Evolutionary conservation across 2,797 vertebrate species (phyloP).

Genomic region (Hyperoplus lanceolatus): DNA sequence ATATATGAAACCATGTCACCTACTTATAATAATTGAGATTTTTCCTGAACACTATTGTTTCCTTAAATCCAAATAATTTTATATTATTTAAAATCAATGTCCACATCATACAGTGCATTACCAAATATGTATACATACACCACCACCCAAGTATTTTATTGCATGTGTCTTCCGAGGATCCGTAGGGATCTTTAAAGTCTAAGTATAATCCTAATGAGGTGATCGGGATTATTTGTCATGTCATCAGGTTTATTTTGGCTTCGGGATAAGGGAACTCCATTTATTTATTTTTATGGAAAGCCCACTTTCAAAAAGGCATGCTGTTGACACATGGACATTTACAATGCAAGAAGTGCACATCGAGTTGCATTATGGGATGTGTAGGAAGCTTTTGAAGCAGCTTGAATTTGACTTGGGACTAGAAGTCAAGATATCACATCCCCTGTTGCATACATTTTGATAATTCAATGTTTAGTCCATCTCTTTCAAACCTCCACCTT

Average conservation of each 20-base stretch:
- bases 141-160: neutral
- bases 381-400: neutral
- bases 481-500: neutral
- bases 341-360: neutral
- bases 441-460: neutral
- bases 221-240: neutral
- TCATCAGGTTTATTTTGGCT: constrained; percentile 5
- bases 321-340: neutral
- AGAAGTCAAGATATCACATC: neutral
- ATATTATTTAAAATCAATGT: neutral
- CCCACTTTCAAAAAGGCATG: neutral
- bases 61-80: neutral
- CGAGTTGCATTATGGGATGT: neutral
- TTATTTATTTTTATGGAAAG: neutral
- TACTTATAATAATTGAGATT: neutral
- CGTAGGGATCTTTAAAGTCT: neutral
- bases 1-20: neutral
- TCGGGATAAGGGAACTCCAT: neutral
- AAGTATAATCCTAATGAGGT: neutral
- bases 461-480: neutral
- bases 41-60: neutral
- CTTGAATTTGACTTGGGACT: too few species aligned
- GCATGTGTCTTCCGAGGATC: neutral
- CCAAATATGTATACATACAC: neutral
- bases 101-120: neutral